Conservation (phyloP, 1,140 invertebrate species). For the Eubasilissa regina region DNA sequence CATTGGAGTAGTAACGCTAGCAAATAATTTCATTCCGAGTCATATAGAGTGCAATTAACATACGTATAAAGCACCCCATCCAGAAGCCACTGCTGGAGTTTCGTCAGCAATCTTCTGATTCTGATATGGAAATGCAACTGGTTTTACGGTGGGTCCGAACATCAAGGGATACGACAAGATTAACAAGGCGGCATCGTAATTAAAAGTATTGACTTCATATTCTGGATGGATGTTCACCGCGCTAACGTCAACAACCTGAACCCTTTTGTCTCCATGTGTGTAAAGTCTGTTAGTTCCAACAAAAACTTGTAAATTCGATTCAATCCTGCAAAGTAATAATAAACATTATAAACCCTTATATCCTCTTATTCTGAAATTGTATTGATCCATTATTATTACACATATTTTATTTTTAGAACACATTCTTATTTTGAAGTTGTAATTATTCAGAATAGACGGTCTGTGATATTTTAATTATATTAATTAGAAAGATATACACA, state of each 20-base stretch:
- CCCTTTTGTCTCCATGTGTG: slow-evolving; percentile 1
- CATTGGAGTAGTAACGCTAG: not conserved
- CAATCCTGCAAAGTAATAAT: too few species aligned
- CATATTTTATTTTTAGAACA: not conserved
- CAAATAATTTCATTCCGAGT: not conserved
- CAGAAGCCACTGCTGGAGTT: not conserved
- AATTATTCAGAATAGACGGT: too few species aligned
- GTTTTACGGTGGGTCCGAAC: not conserved
- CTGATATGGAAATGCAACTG: not conserved
- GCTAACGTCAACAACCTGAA: slow-evolving; percentile 21
- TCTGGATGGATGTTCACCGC: not conserved
- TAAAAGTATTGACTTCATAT: not conserved
- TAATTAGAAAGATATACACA: not conserved
- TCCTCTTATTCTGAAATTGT: too few species aligned
- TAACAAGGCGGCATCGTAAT: slow-evolving; percentile 3
- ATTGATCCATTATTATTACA: too few species aligned
- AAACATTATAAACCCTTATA: too few species aligned
- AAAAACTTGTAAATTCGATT: not conserved
- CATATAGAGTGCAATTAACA: not conserved
- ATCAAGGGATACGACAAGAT: not conserved
- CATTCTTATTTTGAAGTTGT: too few species aligned
- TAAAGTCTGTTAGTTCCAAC: not conserved
- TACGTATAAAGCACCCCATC: not conserved
- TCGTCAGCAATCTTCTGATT: not conserved
- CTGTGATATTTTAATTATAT: not conserved